These are phyloP conservation scores for Ormyrus thymus DNA, from an alignment of 2,888 invertebrate genomes.

Conservation along the genomic window DNA sequence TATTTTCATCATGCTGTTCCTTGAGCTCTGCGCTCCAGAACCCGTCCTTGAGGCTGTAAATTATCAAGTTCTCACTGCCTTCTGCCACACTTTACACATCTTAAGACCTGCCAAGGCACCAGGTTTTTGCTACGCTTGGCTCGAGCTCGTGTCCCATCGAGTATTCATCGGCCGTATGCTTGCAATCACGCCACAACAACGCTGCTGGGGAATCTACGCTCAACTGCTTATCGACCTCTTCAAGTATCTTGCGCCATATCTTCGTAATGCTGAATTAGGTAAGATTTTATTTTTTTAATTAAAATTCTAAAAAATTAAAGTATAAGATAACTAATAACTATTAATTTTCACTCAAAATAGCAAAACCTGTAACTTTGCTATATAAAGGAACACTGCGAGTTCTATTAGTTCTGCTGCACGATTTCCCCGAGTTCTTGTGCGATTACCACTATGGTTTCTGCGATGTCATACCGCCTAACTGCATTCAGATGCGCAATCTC, in stretches of 20 bases:
- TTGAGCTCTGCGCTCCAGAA: slow-evolving; percentile 96
- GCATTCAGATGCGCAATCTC: slow-evolving; percentile 98
- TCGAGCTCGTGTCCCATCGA: slow-evolving; percentile 97
- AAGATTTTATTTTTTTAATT: background rate
- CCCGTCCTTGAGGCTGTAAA: slow-evolving; percentile 95
- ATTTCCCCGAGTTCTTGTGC: slow-evolving; percentile 99
- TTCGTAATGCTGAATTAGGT: slow-evolving; percentile 95
- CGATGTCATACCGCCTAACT: slow-evolving; percentile 99
- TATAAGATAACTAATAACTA: background rate
- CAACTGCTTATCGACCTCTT: slow-evolving; percentile 96
- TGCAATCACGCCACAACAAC: slow-evolving; percentile 92
- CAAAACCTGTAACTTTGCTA: slow-evolving; percentile 92
- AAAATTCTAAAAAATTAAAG: too few species aligned
- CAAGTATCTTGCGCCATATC: slow-evolving; percentile 96
- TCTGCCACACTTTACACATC: slow-evolving; percentile 96
- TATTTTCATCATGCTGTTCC: slow-evolving; percentile 95
- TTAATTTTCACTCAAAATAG: slow-evolving; percentile 21
- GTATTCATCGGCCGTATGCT: slow-evolving; percentile 96
- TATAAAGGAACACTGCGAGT: slow-evolving; percentile 98
- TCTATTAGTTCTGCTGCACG: slow-evolving; percentile 95
- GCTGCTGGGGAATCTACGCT: slow-evolving; percentile 98
- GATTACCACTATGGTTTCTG: slow-evolving; percentile 99
- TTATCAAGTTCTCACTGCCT: slow-evolving; percentile 95
- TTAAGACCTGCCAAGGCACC: slow-evolving; percentile 94
- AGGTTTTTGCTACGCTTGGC: slow-evolving; percentile 98